These are phyloP conservation scores for Heliconius hortense DNA, from an alignment of 2,888 invertebrate species.

Conservation along the genomic window DNA sequence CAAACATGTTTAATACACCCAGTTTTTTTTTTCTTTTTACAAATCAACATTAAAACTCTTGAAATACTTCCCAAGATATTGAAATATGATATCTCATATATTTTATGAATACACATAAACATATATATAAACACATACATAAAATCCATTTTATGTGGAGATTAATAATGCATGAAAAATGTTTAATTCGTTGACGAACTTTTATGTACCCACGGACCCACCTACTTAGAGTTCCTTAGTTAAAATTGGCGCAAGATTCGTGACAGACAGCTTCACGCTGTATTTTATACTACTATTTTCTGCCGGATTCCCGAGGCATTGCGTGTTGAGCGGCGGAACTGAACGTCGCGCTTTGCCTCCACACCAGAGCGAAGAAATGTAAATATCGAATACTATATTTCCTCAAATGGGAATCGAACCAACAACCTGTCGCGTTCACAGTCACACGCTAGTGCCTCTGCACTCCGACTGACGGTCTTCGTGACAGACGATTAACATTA, in stretches of 20 bases:
- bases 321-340: too few species aligned
- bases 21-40: not conserved
- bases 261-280: not conserved
- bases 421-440: too few species aligned
- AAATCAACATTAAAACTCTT: slow-evolving; percentile 5
- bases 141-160: not conserved
- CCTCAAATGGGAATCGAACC: too few species aligned
- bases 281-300: too few species aligned
- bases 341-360: too few species aligned
- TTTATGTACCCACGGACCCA: not conserved
- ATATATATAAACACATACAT: too few species aligned
- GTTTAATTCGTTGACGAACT: slow-evolving; percentile 8
- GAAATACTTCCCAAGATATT: not conserved
- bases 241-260: slow-evolving; percentile 17
- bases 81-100: slow-evolving; percentile 17
- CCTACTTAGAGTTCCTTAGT: not conserved
- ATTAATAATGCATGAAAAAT: not conserved
- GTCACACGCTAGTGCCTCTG: too few species aligned
- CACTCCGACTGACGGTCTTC: not conserved
- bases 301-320: too few species aligned
- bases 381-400: too few species aligned
- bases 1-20: slow-evolving; percentile 4
- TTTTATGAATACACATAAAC: not conserved
- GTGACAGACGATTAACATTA: slow-evolving; percentile 7
- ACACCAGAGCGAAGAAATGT: too few species aligned